Evolutionary conservation across 2,888 invertebrate genomes (phyloP), one percentile per base, ranked within the genome.

Genomic region (Prostheceraeus crozeri): DNA sequence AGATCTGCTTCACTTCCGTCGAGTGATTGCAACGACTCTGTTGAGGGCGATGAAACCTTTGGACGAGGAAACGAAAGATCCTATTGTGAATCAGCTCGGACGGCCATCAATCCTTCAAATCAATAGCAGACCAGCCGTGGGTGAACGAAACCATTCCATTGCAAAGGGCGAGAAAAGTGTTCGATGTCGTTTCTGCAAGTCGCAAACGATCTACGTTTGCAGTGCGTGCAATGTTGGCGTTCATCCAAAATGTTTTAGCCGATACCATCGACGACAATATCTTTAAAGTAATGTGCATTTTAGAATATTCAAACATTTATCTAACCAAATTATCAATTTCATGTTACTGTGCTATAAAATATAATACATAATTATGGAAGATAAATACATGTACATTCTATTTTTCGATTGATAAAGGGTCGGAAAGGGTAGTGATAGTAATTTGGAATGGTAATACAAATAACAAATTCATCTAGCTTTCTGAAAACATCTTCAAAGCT

Each of bases 181-280:
- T 14, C 16, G 40, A 14, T 40, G 40, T 40, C 40, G 40, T 8
- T 16, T 40, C 19, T 40, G 40, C 40, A 40, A 40, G 40, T 40
- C 40, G 4, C 40, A 40, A 40, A 40, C 40, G 19, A n/a, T 40
- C n/a, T n/a, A n/a, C n/a, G n/a, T n/a, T 4, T 40, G 40, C 40
- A 40, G n/a, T 4, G 6, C 16, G n/a, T 40, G n/a, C 40, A 40
- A 4, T 40, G 40, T 40, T 40, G 40, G 40, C 23, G 19, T 40
- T n/a, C 40, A 40, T 8, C 40, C 40, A 4, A 40, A 4, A 40
- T 40, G n/a, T n/a, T 40, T 40, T 4, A n/a, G n/a, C n/a, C n/a
- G n/a, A n/a, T n/a, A n/a, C n/a, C n/a, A n/a, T n/a, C n/a, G n/a
- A n/a, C n/a, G n/a, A n/a, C n/a, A n/a, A n/a, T n/a, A n/a, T n/a